Evolutionary conservation across 2,888 invertebrate species (phyloP), one percentile per base, ranked within the genome.

Genomic region (Cheilosia vernalis): DNA sequence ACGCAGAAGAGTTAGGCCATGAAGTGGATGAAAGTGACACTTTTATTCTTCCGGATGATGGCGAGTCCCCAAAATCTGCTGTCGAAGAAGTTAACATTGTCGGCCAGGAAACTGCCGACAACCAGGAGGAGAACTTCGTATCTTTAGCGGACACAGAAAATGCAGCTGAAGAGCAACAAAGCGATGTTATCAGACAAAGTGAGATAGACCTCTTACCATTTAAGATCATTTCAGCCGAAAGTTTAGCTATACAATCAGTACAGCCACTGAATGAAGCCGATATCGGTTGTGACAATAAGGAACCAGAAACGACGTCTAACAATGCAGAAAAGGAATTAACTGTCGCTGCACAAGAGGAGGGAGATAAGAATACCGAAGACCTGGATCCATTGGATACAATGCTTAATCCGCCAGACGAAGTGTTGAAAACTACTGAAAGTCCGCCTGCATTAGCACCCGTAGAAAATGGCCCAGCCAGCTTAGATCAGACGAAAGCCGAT

Each of bases 151-250:
- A 6, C 44, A 47, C 44, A 13, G 24, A 15, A 15, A 15, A 9
- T 49, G 47, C 72, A 42, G n/a, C 19, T 2, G 37, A 27, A 49
- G 60, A 30, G 0, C 4, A 70, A 44, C 27, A 56, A 21, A 30
- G 1, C n/a, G 60, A 64, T 33, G 30, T 56, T 9, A 76, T 80
- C 1, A 60, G 13, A 5, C 84, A 81, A 56, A 85, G 37, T 21
- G 4, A 55, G 44, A 37, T 55, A 1, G 81, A 77, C 17, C 67
- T 47, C 24, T 30, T 81, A 19, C 60, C 60, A 2, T 85, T 85
- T 10, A 85, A 81, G 44, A 85, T 85, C 1, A 47, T 85, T 44
- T 85, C 85, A 30, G 77, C 85, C 0, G 72, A 85, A 67, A 85
- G 85, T 44, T 58, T 85, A 15, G 81, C 81, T 13, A 51, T 60